A percentile compares a stretch with the other conserved stretches of the same genome.
These are phyloP conservation scores for Acanthurus tractus DNA, from an alignment of 2,797 vertebrate species.

Conservation along the genomic window DNA sequence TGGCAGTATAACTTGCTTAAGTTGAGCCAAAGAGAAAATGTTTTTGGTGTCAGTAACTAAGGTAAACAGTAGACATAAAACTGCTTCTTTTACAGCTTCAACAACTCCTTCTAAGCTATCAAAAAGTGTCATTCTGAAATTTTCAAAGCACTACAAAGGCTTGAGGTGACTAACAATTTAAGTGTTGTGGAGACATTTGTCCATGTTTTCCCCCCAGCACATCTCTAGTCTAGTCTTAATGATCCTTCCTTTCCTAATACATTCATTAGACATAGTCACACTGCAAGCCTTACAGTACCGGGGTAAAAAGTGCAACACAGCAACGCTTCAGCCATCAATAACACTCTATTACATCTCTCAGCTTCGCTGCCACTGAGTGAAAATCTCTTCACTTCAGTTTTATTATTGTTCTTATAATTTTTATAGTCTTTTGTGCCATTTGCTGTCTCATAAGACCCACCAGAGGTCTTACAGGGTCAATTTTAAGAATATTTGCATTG, in stretches of 20 bases:
- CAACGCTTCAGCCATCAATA: conserved; percentile 57
- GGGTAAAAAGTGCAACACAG: conserved; percentile 75
- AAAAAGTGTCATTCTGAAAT: conserved; percentile 42
- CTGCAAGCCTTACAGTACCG: conserved; percentile 53
- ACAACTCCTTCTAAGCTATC: conserved; percentile 48
- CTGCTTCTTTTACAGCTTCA: conserved; percentile 45
- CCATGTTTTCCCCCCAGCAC: conserved; percentile 52
- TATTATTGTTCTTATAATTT: conserved; percentile 4
- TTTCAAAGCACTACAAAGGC: conserved; percentile 57
- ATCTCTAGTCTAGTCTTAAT: conserved; percentile 50
- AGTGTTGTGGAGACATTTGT: conserved; percentile 66
- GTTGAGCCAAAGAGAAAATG: conserved; percentile 31
- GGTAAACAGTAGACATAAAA: conserved; percentile 57
- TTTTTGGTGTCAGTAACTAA: conserved; percentile 41
- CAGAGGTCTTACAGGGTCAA: neutral
- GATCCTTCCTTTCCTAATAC: conserved; percentile 66
- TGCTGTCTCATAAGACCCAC: neutral
- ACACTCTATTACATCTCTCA: conserved; percentile 30
- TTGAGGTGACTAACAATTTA: conserved; percentile 68
- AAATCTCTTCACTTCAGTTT: conserved; percentile 28
- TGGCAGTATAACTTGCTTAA: neutral
- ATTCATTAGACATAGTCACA: conserved; percentile 67
- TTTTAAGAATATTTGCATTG: conserved; percentile 1
- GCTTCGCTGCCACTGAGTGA: conserved; percentile 30
- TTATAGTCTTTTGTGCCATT: neutral